Evolutionary conservation across 1,140 invertebrate species (phyloP), one percentile per base, ranked within the genome.

Genomic region (Cardiocondyla obscurior): DNA sequence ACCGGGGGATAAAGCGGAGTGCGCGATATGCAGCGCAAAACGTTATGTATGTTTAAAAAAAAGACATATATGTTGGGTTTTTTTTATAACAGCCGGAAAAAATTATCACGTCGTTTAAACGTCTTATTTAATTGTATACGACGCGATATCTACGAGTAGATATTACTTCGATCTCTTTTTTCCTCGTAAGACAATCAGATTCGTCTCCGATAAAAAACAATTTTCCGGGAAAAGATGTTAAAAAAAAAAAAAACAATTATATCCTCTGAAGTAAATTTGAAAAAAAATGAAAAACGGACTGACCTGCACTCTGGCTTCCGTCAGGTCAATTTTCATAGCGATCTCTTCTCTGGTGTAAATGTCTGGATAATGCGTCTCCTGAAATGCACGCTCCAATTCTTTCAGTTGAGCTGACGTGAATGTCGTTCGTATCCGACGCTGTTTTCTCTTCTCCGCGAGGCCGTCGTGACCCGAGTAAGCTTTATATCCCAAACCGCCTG

Each of bases 331-430:
- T 94, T 99, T 98, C 96, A 99, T 98, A 36, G 99, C 99, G 85
- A 99, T 99, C 94, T 99, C 99, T 93, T 99, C 99, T 85, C 99
- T 95, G n/a, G 98, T 99, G 94, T 99, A 99, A 90, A 99, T 99
- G 94, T 99, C 99, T 14, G 99, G 99, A 95, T 99, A 99, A 93
- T 99, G 99, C 6, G 99, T 99, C 93, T 99, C 98, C 93, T 98
- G 97, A 94, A 99, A 99, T 82, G 98, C 98, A 91, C 98, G 95
- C 94, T 99, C 99, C 83, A 99, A 94, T 94, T 99, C 99, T 94
- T 99, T 99, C 44, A 99, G 95, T 94, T 99, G 99, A 28, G 97
- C 97, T 22, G 98, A 98, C 10, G 98, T 99, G 94, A 99, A 99
- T 0, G 99, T 99, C 25, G 99, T 99, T 84, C 99, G 95, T 93